Base-by-base conservation (phyloP, 2,888 invertebrate genomes). In the Anodontia alba region DNA sequence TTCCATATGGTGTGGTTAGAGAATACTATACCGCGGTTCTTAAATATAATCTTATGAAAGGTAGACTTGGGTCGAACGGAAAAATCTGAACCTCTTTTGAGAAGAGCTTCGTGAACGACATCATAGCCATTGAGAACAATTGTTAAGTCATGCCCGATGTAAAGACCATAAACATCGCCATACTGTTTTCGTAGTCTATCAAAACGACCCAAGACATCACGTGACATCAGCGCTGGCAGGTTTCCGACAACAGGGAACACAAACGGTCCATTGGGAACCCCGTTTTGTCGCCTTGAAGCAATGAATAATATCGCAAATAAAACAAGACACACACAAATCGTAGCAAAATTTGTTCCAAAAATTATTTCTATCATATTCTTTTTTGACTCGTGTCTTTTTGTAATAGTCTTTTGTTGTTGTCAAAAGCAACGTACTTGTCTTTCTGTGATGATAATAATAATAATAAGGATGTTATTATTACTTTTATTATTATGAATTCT, bases 41-140 rank as follows among this genome's bases (percentile, higher is more conserved):
- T 78, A 20, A 80, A 78, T 72, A 80, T 80, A 1, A 80, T 42
- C 31, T 77, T 74, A 36, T 80, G 82, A 49, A 83, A 79, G 17
- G 76, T 68, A 23, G 78, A 75, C 26, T 77, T 51, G 0, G 85
- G 85, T 43, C 85, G 70, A 23, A 76, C 78, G 10, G 80, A 78
- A 54, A 85, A 85, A 29, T 72, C 20, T 20, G 76, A 73, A 15
- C 82, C 82, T 23, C 73, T 80, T 71, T 80, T 85, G 0, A 85
- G 74, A 2, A 85, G 54, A 0, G 85, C 82, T n/a, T 83, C 85
- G 17, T 80, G 76, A 15, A 85, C 81, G 46, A 75, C 80, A 51
- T 85, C 85, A 70, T 77, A 83, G 10, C 85, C 85, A 75, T 80
- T 81, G 0, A 85, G 29, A 8, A 80, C 69, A 0, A 85, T 80